Conservation (phyloP, 2,113 vertebrate genomes). For the Cololabis saira region DNA sequence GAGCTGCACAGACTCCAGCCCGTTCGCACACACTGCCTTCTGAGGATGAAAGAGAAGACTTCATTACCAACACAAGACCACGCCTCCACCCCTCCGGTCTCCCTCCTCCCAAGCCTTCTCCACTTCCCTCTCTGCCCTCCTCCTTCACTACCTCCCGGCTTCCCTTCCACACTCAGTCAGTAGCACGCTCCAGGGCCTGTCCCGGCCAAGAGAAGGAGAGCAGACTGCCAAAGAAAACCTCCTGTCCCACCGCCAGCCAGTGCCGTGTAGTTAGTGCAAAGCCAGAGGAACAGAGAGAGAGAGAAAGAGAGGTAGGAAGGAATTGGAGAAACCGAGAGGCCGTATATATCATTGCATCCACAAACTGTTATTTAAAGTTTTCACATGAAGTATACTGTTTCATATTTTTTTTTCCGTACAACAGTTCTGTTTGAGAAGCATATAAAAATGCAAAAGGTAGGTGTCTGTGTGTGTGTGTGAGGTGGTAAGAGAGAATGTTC, state of each 20-base stretch:
- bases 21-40: constrained; percentile 87
- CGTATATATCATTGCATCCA: constrained; percentile 31
- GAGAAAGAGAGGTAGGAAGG: not conserved
- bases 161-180: constrained; percentile 88
- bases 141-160: constrained; percentile 73
- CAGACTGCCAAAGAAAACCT: constrained; percentile 83
- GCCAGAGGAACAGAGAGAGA: constrained; percentile 24
- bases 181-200: constrained; percentile 85
- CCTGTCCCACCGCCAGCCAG: constrained; percentile 73
- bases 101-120: constrained; percentile 55
- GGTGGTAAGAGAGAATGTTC: constrained; percentile 1
- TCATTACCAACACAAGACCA: constrained; percentile 91
- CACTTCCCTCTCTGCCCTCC: constrained; percentile 37
- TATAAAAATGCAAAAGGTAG: constrained; percentile 6
- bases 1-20: constrained; percentile 82
- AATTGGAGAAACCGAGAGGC: constrained; percentile 43
- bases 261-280: constrained; percentile 61
- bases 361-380: constrained; percentile 26
- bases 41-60: constrained; percentile 92
- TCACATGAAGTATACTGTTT: constrained; percentile 5
- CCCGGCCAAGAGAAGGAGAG: constrained; percentile 74
- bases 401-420: constrained; percentile 3
- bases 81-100: constrained; percentile 77
- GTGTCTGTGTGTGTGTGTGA: constrained; percentile 17
- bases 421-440: constrained; percentile 5